Evolutionary conservation across 2,888 invertebrate species (phyloP).

Genomic region (Caenorhabditis doughertyi): DNA sequence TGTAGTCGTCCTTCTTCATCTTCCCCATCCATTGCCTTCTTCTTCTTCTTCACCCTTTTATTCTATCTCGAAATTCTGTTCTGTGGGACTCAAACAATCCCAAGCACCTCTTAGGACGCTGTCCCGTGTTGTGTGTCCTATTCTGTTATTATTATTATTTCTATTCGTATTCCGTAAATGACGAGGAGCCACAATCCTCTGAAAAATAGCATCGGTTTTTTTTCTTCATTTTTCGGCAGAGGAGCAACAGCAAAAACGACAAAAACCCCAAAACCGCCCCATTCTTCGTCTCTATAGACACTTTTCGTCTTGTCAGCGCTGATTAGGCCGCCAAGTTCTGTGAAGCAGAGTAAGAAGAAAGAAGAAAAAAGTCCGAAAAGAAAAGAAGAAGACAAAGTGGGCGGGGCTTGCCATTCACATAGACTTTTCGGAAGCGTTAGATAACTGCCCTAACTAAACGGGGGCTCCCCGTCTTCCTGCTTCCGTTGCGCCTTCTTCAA

Average conservation of each 20-base stretch:
- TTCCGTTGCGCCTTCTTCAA: slow-evolving; percentile 43
- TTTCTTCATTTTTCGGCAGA: not conserved
- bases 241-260: not conserved
- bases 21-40: slow-evolving; percentile 15
- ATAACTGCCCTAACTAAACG: slow-evolving; percentile 69
- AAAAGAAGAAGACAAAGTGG: slow-evolving; percentile 26
- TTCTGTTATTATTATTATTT: slow-evolving; percentile 33
- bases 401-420: slow-evolving; percentile 55
- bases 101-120: slow-evolving; percentile 56
- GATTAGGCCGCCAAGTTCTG: slow-evolving; percentile 43
- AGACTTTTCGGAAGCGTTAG: slow-evolving; percentile 60
- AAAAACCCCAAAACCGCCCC: not conserved
- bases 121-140: slow-evolving; percentile 30
- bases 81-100: slow-evolving; percentile 43
- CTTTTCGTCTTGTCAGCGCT: slow-evolving; percentile 12
- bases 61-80: slow-evolving; percentile 46
- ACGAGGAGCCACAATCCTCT: slow-evolving; percentile 16
- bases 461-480: slow-evolving; percentile 43
- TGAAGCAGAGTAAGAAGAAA: slow-evolving; percentile 8
- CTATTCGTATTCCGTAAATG: slow-evolving; percentile 21
- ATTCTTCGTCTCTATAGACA: not conserved
- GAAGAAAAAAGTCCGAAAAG: slow-evolving; percentile 11
- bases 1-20: slow-evolving; percentile 27
- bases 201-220: slow-evolving; percentile 14
- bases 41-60: slow-evolving; percentile 16